Base-by-base conservation (phyloP, 2,797 vertebrate genomes). In the Eospalax fontanierii region DNA sequence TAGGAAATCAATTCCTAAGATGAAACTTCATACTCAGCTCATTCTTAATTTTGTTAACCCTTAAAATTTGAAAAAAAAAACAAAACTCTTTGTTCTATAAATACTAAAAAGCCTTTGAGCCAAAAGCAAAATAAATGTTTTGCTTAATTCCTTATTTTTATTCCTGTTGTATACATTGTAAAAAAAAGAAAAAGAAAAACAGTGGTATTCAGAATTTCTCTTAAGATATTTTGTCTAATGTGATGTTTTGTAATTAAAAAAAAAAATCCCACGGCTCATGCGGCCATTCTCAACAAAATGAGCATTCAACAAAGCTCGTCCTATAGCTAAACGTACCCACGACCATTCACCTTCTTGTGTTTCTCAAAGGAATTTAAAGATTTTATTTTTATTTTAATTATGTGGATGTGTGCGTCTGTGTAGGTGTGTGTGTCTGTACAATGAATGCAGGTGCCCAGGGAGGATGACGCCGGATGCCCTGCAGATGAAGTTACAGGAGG, bases 1-100 rank as follows among this genome's bases (percentile, higher is more conserved):
- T 43, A 94, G 83, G 71, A 97, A 85, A 81, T 86, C 59, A 73
- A 16, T 95, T 91, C 95, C 66, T 92, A 91, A 80, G 89, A 90
- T 81, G 24, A 81, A 88, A 59, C 24, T 70, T 93, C 10, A 1
- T 57, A 57, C 75, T 87, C 14, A 93, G n/a, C 82, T 93, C 12
- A 38, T 40, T 84, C 46, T 83, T 93, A 82, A 54, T 78, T 95
- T 95, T 93, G 24, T 80, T 40, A 80, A 10, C 30, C 22, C 5
- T 87, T 83, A n/a, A 46, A 90, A 35, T 76, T 74, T 26, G 26
- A 57, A 33, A 75, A 82, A 83, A 43, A 35, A 15, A n/a, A n/a
- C n/a, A n/a, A 24, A 57, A 88, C 89, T 54, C 71, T 40, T 90
- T 86, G 33, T 59, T 82, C 50, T 74, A 33, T 93, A 83, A 89